Base-by-base conservation (phyloP, 2,797 vertebrate species). In the Lepilemur ruficaudatus region DNA sequence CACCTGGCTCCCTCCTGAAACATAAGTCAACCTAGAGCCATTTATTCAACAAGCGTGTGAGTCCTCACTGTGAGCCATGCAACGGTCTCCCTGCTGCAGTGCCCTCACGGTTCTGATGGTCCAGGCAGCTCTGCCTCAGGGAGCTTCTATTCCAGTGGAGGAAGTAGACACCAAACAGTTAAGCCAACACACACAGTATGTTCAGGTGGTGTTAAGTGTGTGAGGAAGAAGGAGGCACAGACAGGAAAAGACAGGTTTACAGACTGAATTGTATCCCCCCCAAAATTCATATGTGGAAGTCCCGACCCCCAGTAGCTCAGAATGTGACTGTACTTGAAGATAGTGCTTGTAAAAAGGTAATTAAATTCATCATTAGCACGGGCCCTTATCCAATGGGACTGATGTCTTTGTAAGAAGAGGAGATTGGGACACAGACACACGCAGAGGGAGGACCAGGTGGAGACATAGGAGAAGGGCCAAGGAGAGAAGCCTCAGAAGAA, bases 71-170 rank as follows among this genome's bases (percentile, higher is more conserved):
- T 7, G 11, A 69, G 38, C 1, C 48, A 75, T 2, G 18, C 17
- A 41, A 22, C 5, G 9, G 32, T 38, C 20, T 80, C 20, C 2
- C 0, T 11, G 23, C 0, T 2, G 1, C 46, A 63, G 38, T 10
- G 4, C 10, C 48, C 2, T 5, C 23, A 10, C 22, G 41, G 50
- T 20, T 35, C 63, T 46, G 10, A 6, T 2, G 8, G 23, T 61
- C 43, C 13, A 28, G 6, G 13, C 7, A 76, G 14, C 2, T 50
- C 48, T 43, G n/a, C 35, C 4, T 83, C 63, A 11, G 70, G 63
- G 25, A 83, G 3, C 4, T 79, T 67, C 25, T 38, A 15, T 17
- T 79, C n/a, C 50, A 55, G 9, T 22, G n/a, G 43, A 52, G 25
- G 41, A 86, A 76, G 81, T 0, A 20, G 41, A 25, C 20, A 30